Evolutionary conservation across 2,888 invertebrate species (phyloP).

Genomic region (Agrochola litura): DNA sequence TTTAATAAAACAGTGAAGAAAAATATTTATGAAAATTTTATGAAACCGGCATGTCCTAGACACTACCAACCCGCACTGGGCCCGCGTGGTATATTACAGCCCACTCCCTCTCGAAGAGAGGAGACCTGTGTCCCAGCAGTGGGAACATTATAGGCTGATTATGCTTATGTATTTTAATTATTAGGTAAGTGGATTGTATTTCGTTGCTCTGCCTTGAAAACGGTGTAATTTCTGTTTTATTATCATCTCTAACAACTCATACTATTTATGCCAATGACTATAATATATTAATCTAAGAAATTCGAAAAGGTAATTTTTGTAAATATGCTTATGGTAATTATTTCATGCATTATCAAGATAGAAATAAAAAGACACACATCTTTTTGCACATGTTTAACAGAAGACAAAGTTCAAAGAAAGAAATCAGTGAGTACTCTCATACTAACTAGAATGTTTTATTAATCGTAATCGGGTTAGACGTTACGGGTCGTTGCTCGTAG

Average conservation of each 20-base stretch:
- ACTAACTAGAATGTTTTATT: not conserved
- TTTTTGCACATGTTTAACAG: not conserved
- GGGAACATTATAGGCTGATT: too few species aligned
- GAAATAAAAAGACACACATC: not conserved
- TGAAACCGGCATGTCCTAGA: too few species aligned
- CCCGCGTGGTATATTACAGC: too few species aligned
- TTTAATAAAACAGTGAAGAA: not conserved
- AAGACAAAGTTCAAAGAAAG: not conserved
- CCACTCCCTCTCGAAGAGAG: too few species aligned
- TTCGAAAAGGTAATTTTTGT: not conserved
- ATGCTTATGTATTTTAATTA: not conserved
- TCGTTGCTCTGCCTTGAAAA: not conserved
- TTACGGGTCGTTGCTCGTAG: constrained; percentile 32
- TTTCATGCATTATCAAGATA: not conserved
- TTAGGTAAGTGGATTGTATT: not conserved
- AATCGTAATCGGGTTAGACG: constrained; percentile 23
- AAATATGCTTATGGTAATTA: not conserved
- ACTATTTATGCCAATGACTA: not conserved
- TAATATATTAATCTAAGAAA: not conserved
- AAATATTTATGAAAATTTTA: too few species aligned
- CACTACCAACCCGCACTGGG: too few species aligned
- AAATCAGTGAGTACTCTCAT: constrained; percentile 5
- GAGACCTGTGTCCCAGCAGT: too few species aligned
- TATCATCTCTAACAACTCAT: not conserved
- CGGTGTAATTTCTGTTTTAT: not conserved